Conservation (phyloP, 2,888 invertebrate species). For the Cynaeus angustus region DNA sequence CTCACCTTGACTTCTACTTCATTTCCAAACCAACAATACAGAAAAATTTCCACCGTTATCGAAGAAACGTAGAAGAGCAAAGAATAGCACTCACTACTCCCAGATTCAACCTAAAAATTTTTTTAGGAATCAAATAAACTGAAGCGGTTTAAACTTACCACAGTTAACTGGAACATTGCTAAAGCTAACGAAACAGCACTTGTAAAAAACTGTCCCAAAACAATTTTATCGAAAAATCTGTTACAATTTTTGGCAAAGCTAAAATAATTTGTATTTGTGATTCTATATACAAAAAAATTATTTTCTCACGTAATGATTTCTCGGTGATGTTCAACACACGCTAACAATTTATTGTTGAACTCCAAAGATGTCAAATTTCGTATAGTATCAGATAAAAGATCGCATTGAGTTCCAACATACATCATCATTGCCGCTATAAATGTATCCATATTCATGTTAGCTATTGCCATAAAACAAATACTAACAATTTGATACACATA, state of each 20-base stretch:
- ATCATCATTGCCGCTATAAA: constrained; percentile 11
- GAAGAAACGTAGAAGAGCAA: not conserved
- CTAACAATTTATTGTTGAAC: not conserved
- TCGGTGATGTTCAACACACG: not conserved
- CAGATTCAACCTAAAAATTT: not conserved
- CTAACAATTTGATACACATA: constrained; percentile 21
- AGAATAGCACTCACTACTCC: not conserved
- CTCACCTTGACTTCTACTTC: not conserved
- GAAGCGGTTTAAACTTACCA: constrained; percentile 11
- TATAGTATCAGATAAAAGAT: constrained; percentile 1
- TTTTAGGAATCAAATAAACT: not conserved
- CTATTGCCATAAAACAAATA: constrained; percentile 3
- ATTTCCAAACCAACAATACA: constrained; percentile 13
- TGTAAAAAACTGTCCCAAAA: constrained; percentile 7
- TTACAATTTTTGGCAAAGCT: constrained; percentile 14
- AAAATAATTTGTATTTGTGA: not conserved
- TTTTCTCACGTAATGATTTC: not conserved
- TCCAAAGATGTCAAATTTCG: not conserved
- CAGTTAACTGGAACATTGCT: constrained; percentile 11
- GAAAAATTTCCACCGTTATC: not conserved
- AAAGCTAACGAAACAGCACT: constrained; percentile 1
- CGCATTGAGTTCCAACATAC: constrained; percentile 15
- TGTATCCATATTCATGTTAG: constrained; percentile 9
- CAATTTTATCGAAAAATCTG: not conserved
- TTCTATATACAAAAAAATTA: not conserved